Conservation (phyloP, 2,113 vertebrate genomes). For the Malurus elegans region DNA sequence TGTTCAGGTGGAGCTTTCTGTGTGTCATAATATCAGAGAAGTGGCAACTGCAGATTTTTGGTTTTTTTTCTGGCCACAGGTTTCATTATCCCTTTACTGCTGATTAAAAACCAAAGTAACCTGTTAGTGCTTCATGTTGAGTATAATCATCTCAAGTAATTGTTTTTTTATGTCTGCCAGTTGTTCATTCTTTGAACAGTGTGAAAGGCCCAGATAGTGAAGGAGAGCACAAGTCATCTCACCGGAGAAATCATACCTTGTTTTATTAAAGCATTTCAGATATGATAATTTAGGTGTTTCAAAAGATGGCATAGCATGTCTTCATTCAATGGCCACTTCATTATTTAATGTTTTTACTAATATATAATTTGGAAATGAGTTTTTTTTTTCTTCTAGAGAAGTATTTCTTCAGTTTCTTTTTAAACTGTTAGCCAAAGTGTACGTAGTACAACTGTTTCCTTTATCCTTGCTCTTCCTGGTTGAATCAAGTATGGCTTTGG, state of each 20-base stretch:
- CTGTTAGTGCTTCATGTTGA: background rate
- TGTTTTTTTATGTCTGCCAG: background rate
- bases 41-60: background rate
- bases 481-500: background rate
- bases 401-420: background rate
- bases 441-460: background rate
- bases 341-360: background rate
- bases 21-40: background rate
- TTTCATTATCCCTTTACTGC: background rate
- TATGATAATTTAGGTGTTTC: background rate
- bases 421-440: background rate
- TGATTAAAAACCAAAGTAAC: background rate
- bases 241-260: background rate
- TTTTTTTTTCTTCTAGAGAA: background rate
- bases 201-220: background rate
- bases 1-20: background rate
- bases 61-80: background rate
- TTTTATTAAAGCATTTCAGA: background rate
- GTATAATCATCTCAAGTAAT: background rate
- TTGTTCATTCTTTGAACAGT: background rate
- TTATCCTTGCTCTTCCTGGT: background rate
- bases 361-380: background rate
- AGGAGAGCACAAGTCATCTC: background rate
- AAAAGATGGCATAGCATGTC: background rate
- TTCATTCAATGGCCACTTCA: fast-evolving